Evolutionary conservation across 2,113 vertebrate species (phyloP).

Genomic region (Bos javanicus): DNA sequence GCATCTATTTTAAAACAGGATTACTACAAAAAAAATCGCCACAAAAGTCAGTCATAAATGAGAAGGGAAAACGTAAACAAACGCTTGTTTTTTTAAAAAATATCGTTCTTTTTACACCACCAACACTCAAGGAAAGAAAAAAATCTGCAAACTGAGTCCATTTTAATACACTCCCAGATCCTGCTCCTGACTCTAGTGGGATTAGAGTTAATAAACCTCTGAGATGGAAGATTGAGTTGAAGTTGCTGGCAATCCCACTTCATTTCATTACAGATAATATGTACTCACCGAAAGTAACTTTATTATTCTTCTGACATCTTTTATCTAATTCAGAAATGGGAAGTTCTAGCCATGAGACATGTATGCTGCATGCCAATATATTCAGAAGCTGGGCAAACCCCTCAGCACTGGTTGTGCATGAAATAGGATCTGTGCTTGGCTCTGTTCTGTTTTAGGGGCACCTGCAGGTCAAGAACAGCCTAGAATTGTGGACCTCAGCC

Average conservation of each 20-base stretch:
- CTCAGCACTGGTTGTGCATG: not conserved
- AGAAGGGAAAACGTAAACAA: conserved; percentile 29
- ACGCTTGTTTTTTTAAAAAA: not conserved
- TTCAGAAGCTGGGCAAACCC: not conserved
- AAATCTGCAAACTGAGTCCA: conserved; percentile 20
- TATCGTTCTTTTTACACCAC: not conserved
- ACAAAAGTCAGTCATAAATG: not conserved
- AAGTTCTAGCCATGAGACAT: not conserved
- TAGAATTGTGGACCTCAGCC: not conserved
- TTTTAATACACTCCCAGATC: conserved; percentile 19
- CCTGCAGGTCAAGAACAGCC: not conserved
- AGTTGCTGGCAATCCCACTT: conserved; percentile 16
- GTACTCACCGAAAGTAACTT: conserved; percentile 12
- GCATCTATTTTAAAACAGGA: not conserved
- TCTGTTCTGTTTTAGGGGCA: not conserved
- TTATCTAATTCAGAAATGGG: conserved; percentile 34
- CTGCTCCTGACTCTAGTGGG: conserved; percentile 10
- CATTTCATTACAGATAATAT: conserved; percentile 31
- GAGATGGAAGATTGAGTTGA: conserved; percentile 52
- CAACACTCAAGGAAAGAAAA: not conserved
- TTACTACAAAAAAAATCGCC: not conserved
- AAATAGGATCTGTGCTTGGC: not conserved
- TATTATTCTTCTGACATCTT: conserved; percentile 47
- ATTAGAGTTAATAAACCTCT: conserved; percentile 50
- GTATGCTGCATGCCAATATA: not conserved